Conservation (phyloP, 2,797 vertebrate genomes). For the Sebastolobus altivelis region DNA sequence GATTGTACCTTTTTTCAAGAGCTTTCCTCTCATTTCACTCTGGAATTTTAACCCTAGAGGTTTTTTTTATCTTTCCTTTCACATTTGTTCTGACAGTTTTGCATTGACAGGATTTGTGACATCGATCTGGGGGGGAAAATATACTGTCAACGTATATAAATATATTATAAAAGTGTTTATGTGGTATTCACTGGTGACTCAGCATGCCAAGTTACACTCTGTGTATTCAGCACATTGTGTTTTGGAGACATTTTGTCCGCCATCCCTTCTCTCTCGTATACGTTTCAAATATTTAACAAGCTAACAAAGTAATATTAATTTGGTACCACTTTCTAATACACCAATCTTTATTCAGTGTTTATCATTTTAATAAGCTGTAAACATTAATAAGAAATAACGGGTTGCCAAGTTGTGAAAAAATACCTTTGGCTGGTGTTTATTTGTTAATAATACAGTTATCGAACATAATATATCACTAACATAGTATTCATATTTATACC, state of each 20-base stretch:
- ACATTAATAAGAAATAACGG: too few relatives aligned
- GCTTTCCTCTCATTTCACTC: slow-evolving; percentile 45
- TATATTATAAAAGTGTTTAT: background rate
- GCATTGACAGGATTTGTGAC: background rate
- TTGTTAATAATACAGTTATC: background rate
- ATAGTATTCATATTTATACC: too few relatives aligned
- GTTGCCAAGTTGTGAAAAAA: too few relatives aligned
- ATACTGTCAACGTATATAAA: background rate
- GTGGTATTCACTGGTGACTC: background rate
- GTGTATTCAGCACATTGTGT: background rate
- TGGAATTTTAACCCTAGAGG: slow-evolving; percentile 44
- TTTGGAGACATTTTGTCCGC: background rate
- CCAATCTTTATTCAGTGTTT: background rate
- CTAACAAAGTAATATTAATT: too few relatives aligned
- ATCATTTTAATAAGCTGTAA: too few relatives aligned
- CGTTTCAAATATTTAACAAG: too few relatives aligned
- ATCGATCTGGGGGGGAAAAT: background rate
- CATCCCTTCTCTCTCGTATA: too few relatives aligned
- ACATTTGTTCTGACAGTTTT: background rate
- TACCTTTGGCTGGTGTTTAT: background rate
- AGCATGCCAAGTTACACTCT: background rate
- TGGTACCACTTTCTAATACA: background rate
- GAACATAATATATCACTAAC: background rate
- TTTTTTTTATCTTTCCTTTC: background rate
- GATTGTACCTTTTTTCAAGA: slow-evolving; percentile 61